phyloP scores from a whole-genome alignment of 2,888 invertebrate species.

The Pandemis corylana region DNA sequence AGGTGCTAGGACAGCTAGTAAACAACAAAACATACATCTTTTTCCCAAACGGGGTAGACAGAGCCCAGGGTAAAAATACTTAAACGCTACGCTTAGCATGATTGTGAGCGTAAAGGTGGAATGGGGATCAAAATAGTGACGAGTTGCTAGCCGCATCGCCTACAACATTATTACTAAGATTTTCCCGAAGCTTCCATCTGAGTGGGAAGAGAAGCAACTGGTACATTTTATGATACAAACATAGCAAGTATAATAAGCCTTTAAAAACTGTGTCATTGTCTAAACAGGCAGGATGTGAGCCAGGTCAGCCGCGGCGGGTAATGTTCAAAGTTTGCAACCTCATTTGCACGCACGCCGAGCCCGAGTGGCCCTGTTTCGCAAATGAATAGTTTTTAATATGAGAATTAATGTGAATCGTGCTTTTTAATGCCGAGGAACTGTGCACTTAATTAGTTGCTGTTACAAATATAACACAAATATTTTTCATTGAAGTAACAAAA shows the following conservation, averaged over 20 bases:
- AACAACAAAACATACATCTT: no score
- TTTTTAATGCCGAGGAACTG: background rate
- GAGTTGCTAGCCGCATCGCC: no score
- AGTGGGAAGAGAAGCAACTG: no score
- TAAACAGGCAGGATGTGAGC: conserved; percentile 14
- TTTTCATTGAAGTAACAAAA: no score
- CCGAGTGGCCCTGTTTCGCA: conserved; percentile 37
- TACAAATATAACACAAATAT: background rate
- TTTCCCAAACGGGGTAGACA: no score
- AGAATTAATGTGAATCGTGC: conserved; percentile 4
- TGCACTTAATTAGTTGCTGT: background rate
- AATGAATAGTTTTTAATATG: conserved; percentile 39
- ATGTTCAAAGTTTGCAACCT: conserved; percentile 40
- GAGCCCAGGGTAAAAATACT: no score
- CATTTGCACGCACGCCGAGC: conserved; percentile 31
- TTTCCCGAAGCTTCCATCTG: no score
- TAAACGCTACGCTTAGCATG: no score
- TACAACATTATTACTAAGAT: no score
- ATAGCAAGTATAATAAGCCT: background rate
- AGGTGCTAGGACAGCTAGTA: no score
- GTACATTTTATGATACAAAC: background rate
- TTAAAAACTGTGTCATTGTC: conserved; percentile 2
- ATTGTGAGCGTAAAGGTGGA: no score
- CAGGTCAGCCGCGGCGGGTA: conserved; percentile 18
- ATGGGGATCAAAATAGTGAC: no score